Conservation (phyloP, 1,140 invertebrate genomes). For the Trichonephila clavata region DNA sequence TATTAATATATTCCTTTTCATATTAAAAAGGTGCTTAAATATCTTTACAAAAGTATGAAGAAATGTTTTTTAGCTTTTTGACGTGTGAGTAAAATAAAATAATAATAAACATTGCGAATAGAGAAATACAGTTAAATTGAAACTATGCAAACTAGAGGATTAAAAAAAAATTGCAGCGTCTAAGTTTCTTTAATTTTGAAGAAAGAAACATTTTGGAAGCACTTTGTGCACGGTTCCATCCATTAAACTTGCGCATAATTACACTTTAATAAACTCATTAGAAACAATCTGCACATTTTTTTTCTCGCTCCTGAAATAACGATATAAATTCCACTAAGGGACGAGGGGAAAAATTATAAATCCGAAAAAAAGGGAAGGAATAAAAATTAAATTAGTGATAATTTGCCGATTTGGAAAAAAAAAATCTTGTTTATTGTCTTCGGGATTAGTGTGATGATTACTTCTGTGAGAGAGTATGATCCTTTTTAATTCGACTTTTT, state of each 20-base stretch:
- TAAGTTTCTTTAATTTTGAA: neutral
- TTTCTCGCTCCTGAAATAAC: neutral
- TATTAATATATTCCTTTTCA: no score
- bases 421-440: neutral
- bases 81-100: no score
- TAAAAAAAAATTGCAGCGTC: no score
- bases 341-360: neutral
- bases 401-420: neutral
- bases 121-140: no score
- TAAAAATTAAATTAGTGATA: neutral
- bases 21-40: no score
- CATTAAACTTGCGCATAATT: neutral
- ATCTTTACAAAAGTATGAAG: no score
- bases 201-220: neutral
- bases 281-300: conserved; percentile 15
- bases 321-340: neutral
- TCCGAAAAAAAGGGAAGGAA: neutral
- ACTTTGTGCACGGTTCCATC: neutral
- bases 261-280: conserved; percentile 14
- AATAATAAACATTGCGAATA: no score
- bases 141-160: no score
- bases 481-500: neutral
- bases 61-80: no score
- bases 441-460: neutral
- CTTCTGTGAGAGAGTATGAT: neutral